These are phyloP conservation scores for Phengaris alcon DNA, from an alignment of 2,888 invertebrate species.

Conservation along the genomic window DNA sequence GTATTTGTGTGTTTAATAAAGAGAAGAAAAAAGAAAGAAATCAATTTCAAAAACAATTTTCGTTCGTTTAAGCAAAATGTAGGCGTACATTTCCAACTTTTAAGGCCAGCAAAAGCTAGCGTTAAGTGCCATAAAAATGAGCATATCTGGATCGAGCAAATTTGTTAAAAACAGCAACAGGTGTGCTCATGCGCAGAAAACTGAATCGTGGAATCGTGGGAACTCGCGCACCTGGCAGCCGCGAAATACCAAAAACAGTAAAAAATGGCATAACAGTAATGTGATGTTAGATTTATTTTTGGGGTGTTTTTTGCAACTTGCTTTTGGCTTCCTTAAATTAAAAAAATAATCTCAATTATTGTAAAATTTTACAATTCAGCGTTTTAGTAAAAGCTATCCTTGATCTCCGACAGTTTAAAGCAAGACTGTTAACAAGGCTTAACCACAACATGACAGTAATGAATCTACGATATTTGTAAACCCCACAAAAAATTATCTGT, in stretches of 20 bases:
- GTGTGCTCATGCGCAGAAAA: not conserved
- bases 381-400: not conserved
- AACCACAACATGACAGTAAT: too few relatives aligned
- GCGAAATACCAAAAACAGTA: not conserved
- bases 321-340: not conserved
- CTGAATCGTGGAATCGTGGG: slow-evolving; percentile 10
- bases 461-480: too few relatives aligned
- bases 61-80: too few relatives aligned
- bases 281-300: slow-evolving; percentile 3
- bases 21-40: too few relatives aligned
- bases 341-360: not conserved
- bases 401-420: not conserved
- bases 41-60: too few relatives aligned
- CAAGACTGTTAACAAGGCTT: not conserved
- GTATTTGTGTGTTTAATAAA: too few relatives aligned
- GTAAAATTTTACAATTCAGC: not conserved
- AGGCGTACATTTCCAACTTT: not conserved
- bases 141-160: not conserved
- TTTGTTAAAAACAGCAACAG: not conserved
- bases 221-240: not conserved
- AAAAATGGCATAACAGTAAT: slow-evolving; percentile 3
- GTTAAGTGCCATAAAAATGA: not conserved
- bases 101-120: not conserved
- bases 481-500: too few relatives aligned
- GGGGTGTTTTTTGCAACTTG: not conserved